Conservation (phyloP, 1,140 invertebrate species). For the Megalonaias nervosa region DNA sequence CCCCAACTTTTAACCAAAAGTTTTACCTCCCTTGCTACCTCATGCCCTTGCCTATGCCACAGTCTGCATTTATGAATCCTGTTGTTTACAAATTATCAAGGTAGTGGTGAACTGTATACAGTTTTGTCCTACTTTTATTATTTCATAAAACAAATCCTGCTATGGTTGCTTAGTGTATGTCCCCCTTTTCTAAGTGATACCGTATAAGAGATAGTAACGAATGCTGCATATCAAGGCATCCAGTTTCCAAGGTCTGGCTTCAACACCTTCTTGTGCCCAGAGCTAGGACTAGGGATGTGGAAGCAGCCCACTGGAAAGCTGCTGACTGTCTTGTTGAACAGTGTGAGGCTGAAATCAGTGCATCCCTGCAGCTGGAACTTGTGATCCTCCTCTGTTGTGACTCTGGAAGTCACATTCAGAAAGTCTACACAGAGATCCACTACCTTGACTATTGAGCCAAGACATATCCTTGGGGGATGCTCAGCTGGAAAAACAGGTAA, state of each 20-base stretch:
- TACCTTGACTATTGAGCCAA: constrained; percentile 32
- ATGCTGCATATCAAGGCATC: constrained; percentile 29
- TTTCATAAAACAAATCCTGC: no score
- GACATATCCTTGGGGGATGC: constrained; percentile 37
- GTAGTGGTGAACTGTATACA: no score
- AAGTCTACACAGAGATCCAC: constrained; percentile 37
- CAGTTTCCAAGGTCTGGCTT: constrained; percentile 38
- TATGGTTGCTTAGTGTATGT: no score
- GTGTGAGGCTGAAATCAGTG: constrained; percentile 27
- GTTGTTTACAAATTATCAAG: no score
- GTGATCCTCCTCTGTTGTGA: constrained; percentile 32
- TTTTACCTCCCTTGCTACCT: no score
- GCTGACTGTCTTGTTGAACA: constrained; percentile 38
- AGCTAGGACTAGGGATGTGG: constrained; percentile 30
- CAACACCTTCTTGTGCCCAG: constrained; percentile 12
- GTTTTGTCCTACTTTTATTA: no score
- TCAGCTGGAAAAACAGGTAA: constrained; percentile 29
- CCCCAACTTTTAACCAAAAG: no score
- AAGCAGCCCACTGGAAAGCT: constrained; percentile 38
- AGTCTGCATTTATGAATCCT: no score
- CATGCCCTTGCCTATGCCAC: no score
- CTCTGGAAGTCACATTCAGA: constrained; percentile 35
- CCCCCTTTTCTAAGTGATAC: no score
- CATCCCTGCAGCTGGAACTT: constrained; percentile 39
- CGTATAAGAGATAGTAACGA: no score